Evolutionary conservation across 2,113 vertebrate genomes (phyloP).

Genomic region (Pachycephala philippinensis): DNA sequence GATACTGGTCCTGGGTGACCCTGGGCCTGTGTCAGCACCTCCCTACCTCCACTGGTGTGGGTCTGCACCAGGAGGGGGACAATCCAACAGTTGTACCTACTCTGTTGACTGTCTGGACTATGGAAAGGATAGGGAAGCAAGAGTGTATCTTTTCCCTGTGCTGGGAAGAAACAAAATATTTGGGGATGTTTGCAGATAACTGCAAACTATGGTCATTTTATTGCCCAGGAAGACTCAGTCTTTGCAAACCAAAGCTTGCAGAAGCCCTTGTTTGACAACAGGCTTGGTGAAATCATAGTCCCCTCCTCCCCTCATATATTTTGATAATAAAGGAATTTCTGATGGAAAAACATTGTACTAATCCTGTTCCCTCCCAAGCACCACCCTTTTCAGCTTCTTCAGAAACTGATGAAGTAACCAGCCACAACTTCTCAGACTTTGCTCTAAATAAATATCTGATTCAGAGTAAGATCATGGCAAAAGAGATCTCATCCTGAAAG

Average conservation of each 20-base stretch:
- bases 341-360: not conserved
- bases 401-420: conserved; percentile 3
- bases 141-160: not conserved
- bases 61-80: not conserved
- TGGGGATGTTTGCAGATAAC: not conserved
- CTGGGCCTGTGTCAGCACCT: not conserved
- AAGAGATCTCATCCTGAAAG: conserved; percentile 21
- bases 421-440: not conserved
- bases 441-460: conserved; percentile 18
- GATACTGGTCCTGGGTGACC: not conserved
- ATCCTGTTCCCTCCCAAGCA: not conserved
- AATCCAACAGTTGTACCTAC: not conserved
- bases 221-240: not conserved
- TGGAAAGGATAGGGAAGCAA: not conserved
- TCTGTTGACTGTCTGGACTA: not conserved
- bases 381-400: not conserved
- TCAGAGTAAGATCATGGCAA: conserved; percentile 51
- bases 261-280: not conserved
- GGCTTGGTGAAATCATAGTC: not conserved
- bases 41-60: not conserved
- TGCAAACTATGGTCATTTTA: not conserved
- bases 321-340: not conserved
- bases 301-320: not conserved
- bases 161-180: not conserved
- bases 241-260: not conserved